Conservation (phyloP, 1,140 invertebrate genomes). For the Aporrectodea caliginosa region DNA sequence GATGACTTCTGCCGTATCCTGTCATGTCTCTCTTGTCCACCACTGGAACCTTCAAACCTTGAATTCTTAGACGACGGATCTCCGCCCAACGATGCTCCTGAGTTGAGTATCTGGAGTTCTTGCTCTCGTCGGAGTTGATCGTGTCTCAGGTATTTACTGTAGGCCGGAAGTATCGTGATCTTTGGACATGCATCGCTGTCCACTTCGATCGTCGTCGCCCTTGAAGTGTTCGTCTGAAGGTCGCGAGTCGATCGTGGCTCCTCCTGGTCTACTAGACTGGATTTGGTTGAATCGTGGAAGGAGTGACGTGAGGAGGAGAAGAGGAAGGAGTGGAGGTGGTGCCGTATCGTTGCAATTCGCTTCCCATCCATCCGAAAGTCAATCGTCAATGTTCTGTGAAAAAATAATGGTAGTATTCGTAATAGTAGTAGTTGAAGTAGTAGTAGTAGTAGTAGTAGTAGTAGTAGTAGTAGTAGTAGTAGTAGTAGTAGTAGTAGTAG, state of each 20-base stretch:
- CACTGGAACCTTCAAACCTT: too few species aligned
- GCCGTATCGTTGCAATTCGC: background rate
- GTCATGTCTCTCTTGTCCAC: too few species aligned
- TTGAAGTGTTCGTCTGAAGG: background rate
- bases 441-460: constrained; percentile 26
- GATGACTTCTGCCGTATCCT: too few species aligned
- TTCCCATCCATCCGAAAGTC: constrained; percentile 10
- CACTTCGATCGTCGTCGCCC: background rate
- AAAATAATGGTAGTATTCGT: too few species aligned
- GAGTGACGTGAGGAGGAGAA: background rate
- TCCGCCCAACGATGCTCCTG: background rate
- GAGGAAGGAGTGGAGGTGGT: background rate
- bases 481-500: constrained; percentile 27
- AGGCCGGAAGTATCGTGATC: background rate
- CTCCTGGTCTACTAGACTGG: too few species aligned
- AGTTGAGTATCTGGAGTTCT: background rate
- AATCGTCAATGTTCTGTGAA: constrained; percentile 15
- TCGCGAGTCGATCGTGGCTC: background rate
- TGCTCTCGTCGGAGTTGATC: background rate
- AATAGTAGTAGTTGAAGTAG: constrained; percentile 22
- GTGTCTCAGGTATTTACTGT: background rate
- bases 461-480: background rate
- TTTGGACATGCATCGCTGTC: background rate
- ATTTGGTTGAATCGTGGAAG: background rate
- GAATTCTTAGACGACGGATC: too few species aligned